phyloP scores from a whole-genome alignment of 2,113 vertebrate genomes.

The Nymphicus hollandicus region DNA sequence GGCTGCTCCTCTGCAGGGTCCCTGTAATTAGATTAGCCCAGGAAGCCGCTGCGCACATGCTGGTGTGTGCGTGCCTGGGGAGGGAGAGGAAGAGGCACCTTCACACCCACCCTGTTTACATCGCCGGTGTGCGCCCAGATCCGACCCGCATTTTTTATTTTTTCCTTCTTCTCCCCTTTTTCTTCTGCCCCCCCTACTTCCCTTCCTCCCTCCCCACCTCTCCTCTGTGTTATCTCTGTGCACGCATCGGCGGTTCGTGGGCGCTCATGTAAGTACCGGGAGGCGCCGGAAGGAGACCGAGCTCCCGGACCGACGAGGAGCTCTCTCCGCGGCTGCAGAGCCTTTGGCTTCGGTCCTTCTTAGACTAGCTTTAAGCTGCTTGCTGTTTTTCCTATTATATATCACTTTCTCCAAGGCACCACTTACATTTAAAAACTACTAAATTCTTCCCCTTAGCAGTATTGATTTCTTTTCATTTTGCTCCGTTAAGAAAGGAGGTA shows the following conservation, averaged over 20 bases:
- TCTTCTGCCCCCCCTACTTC: rapidly evolving
- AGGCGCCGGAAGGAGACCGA: not conserved
- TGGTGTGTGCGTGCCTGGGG: not conserved
- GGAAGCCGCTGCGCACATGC: not conserved
- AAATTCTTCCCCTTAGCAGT: conserved; percentile 77
- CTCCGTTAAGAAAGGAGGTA: conserved; percentile 73
- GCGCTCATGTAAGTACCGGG: conserved; percentile 46
- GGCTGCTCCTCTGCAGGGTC: not conserved
- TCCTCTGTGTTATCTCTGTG: not conserved
- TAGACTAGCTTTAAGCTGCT: conserved; percentile 17
- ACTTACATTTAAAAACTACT: conserved; percentile 75
- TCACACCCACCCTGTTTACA: not conserved
- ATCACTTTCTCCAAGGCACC: conserved; percentile 69
- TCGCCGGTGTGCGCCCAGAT: not conserved
- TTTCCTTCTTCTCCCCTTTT: not conserved
- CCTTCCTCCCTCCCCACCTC: rapidly evolving
- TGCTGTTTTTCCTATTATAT: conserved; percentile 47
- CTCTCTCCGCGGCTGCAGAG: not conserved
- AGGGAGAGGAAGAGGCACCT: not conserved
- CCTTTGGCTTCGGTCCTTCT: not conserved
- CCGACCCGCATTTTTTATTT: not conserved
- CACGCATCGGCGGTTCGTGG: not conserved
- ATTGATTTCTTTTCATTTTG: conserved; percentile 86
- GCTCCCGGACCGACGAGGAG: not conserved
- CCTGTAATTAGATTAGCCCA: not conserved